phyloP scores from a whole-genome alignment of 2,113 vertebrate species.

The Aldabrachelys gigantea region DNA sequence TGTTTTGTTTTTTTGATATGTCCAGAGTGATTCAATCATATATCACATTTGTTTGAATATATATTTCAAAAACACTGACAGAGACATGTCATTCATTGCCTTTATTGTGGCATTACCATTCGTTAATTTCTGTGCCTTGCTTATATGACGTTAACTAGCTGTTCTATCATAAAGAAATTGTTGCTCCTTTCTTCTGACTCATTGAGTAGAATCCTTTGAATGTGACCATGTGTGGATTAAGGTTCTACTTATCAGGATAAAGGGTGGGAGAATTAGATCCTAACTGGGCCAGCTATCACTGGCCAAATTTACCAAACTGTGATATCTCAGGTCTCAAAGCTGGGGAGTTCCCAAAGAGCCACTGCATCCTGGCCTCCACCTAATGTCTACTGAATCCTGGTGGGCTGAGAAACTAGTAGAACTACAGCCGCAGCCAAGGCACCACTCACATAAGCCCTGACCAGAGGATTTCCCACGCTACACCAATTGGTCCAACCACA shows the following conservation, averaged over 20 bases:
- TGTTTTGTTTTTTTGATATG: not conserved
- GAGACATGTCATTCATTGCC: conserved; percentile 31
- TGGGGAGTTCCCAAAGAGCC: not conserved
- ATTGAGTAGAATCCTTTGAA: not conserved
- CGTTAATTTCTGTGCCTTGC: not conserved
- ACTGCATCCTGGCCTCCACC: not conserved
- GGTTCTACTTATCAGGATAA: not conserved
- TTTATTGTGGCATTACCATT: conserved; percentile 17
- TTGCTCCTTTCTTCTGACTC: conserved; percentile 45
- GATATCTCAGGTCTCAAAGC: not conserved
- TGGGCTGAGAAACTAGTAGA: not conserved
- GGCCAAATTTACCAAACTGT: not conserved
- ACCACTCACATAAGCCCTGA: not conserved
- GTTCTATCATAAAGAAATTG: not conserved
- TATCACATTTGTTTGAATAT: conserved; percentile 3
- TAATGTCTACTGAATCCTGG: not conserved
- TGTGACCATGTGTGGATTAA: not conserved
- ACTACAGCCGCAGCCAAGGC: not conserved
- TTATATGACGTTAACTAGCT: not conserved
- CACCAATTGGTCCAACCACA: not conserved
- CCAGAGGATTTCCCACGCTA: not conserved
- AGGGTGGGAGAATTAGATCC: conserved; percentile 12
- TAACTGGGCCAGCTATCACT: not conserved
- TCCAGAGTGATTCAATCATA: conserved; percentile 17
- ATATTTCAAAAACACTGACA: conserved; percentile 28